Percentiles rank a stretch among this genome's conserved stretches.
Evolutionary conservation across 2,113 vertebrate genomes (phyloP).

Genomic region (Elanoides forficatus): DNA sequence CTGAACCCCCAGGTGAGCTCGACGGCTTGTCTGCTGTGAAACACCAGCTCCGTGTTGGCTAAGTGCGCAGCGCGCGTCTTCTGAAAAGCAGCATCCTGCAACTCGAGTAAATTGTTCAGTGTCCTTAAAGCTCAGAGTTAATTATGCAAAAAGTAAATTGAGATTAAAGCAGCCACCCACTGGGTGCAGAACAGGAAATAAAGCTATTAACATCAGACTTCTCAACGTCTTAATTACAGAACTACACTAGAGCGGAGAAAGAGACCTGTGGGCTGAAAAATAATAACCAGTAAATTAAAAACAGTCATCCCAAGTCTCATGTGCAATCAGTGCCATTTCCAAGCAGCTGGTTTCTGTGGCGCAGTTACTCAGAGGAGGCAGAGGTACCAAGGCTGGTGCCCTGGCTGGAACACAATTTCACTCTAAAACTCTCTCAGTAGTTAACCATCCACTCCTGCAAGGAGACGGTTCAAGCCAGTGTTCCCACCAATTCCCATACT

Average conservation of each 20-base stretch:
- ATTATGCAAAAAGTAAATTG: not conserved
- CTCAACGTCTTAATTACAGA: not conserved
- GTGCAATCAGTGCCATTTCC: not conserved
- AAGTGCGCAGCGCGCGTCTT: accelerated
- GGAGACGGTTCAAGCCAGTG: not conserved
- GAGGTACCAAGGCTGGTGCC: not conserved
- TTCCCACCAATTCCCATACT: not conserved
- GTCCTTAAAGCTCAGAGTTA: not conserved
- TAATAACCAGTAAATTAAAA: not conserved
- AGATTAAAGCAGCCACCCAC: not conserved
- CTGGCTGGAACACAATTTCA: not conserved
- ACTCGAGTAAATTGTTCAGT: not conserved
- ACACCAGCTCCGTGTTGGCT: accelerated
- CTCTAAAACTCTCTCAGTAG: not conserved
- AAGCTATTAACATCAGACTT: not conserved
- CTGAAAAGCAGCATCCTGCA: not conserved
- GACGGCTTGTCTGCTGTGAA: not conserved
- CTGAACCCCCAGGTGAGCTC: too few relatives aligned
- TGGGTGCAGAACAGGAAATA: not conserved
- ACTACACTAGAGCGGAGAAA: not conserved
- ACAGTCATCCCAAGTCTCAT: too few relatives aligned
- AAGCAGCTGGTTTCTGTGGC: not conserved
- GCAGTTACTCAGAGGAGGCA: not conserved
- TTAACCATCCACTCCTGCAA: not conserved
- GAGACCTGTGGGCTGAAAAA: not conserved